phyloP scores from a whole-genome alignment of 2,113 vertebrate species.

The Gallinago undulata region DNA sequence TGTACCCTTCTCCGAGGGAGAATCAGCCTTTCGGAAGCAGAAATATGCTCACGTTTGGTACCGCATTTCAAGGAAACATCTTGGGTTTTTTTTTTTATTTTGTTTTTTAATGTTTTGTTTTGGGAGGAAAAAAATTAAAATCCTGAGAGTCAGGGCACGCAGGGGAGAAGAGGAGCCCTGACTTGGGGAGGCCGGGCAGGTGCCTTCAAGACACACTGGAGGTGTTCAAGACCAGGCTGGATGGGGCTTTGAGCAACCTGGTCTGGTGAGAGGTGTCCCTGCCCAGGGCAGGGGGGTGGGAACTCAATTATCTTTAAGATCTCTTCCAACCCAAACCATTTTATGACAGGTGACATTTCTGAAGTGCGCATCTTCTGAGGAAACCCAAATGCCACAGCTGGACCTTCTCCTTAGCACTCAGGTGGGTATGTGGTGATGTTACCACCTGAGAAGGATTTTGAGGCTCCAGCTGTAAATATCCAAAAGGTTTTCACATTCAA shows the following conservation, averaged over 20 bases:
- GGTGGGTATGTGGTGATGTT: fast-evolving
- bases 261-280: no score
- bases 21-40: background rate
- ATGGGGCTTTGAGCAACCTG: no score
- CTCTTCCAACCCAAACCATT: background rate
- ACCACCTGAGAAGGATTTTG: background rate
- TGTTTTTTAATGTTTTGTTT: background rate
- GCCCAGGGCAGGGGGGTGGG: no score
- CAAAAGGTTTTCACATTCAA: background rate
- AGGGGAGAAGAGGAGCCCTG: background rate
- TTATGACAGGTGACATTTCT: background rate
- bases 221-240: no score
- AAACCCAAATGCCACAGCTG: background rate
- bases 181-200: background rate
- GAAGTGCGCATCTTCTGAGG: background rate
- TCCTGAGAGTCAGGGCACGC: no score
- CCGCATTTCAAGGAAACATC: background rate
- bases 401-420: background rate
- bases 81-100: fast-evolving
- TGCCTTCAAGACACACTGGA: no score
- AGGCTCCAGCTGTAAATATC: background rate
- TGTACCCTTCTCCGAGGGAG: background rate
- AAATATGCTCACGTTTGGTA: fast-evolving
- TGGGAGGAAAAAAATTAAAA: background rate
- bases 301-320: background rate